These are phyloP conservation scores for Meliscaeva auricollis DNA, from an alignment of 2,888 invertebrate genomes.

Conservation along the genomic window DNA sequence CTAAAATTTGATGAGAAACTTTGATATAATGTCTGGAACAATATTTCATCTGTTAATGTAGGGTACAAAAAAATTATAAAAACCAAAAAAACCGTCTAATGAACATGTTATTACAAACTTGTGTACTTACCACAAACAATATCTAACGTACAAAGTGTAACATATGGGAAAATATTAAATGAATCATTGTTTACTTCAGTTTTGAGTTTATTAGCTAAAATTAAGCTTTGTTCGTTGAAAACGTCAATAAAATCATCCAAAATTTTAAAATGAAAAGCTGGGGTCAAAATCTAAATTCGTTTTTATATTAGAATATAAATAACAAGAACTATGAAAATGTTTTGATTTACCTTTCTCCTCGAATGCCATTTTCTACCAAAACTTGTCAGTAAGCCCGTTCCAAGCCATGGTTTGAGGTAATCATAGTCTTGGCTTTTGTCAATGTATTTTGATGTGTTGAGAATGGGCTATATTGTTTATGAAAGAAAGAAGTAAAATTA, in stretches of 20 bases:
- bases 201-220: conserved; percentile 85
- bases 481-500: conserved; percentile 11
- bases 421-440: conserved; percentile 86
- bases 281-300: conserved; percentile 85
- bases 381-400: conserved; percentile 86
- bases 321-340: neutral
- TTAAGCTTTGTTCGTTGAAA: conserved; percentile 87
- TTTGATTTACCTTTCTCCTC: conserved; percentile 85
- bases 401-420: conserved; percentile 86
- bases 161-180: conserved; percentile 87
- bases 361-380: conserved; percentile 87
- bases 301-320: neutral
- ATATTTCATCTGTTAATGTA: too few species aligned
- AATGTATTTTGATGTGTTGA: conserved; percentile 86
- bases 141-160: conserved; percentile 87
- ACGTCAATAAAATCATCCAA: conserved; percentile 88
- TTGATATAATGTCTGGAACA: too few species aligned
- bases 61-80: too few species aligned
- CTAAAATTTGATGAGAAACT: too few species aligned
- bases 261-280: conserved; percentile 89
- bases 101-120: too few species aligned
- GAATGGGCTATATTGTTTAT: conserved; percentile 84
- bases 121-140: conserved; percentile 87
- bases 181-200: conserved; percentile 82
- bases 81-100: too few species aligned